Conservation (phyloP, 2,113 vertebrate species). For the Nymphicus hollandicus region DNA sequence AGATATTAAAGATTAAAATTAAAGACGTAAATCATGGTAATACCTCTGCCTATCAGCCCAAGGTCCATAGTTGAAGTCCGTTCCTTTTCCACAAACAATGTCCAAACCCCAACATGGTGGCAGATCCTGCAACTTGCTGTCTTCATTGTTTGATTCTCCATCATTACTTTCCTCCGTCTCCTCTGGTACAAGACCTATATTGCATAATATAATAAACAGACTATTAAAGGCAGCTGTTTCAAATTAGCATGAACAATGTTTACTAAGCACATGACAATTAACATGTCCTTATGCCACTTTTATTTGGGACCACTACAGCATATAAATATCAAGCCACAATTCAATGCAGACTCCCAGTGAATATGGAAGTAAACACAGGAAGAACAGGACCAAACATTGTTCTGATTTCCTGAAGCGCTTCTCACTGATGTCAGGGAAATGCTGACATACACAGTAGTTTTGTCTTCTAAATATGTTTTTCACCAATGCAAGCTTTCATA, state of each 20-base stretch:
- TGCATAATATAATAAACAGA: background rate
- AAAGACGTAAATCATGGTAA: background rate
- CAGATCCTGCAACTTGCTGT: constrained; percentile 91
- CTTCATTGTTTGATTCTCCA: constrained; percentile 83
- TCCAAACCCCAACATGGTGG: constrained; percentile 97
- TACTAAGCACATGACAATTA: background rate
- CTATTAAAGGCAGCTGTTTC: constrained; percentile 16
- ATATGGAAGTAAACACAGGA: background rate
- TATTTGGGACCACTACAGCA: background rate
- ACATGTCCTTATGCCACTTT: background rate
- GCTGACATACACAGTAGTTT: background rate
- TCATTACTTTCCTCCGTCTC: constrained; percentile 86
- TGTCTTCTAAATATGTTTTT: background rate
- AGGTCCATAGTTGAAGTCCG: constrained; percentile 97
- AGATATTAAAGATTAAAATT: background rate
- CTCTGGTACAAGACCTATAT: constrained; percentile 89
- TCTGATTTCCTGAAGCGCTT: background rate
- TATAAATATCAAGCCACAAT: background rate
- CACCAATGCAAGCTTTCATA: background rate
- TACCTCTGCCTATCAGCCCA: constrained; percentile 98
- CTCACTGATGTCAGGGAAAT: background rate
- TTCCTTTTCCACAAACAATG: constrained; percentile 98
- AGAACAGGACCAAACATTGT: background rate
- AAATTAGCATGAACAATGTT: background rate
- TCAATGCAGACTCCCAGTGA: background rate